Conservation (phyloP, 2,113 vertebrate species). For the Notiomystis cincta region DNA sequence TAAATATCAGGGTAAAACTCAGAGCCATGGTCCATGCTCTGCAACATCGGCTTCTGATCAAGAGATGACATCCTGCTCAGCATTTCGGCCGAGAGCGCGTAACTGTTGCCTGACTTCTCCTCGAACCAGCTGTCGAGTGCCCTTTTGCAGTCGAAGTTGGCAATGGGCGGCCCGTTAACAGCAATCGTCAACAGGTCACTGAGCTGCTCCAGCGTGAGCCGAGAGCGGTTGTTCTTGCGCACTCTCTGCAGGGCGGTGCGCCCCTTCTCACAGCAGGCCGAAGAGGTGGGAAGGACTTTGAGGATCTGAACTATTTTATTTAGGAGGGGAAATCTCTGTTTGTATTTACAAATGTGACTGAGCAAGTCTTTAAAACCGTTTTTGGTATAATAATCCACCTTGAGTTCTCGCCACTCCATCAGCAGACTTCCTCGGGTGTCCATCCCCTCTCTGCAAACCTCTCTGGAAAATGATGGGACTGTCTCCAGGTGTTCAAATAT, state of each 20-base stretch:
- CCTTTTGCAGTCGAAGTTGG: slow-evolving; percentile 89
- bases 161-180: slow-evolving; percentile 86
- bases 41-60: slow-evolving; percentile 84
- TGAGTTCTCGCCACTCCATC: slow-evolving; percentile 92
- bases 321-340: slow-evolving; percentile 88
- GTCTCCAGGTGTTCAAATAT: slow-evolving; percentile 87
- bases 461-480: slow-evolving; percentile 77
- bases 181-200: slow-evolving; percentile 88
- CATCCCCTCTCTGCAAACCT: slow-evolving; percentile 74
- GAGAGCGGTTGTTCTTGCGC: slow-evolving; percentile 85
- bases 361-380: slow-evolving; percentile 90
- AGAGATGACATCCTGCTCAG: slow-evolving; percentile 82
- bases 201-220: slow-evolving; percentile 89
- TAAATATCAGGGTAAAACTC: slow-evolving; percentile 88
- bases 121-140: slow-evolving; percentile 96
- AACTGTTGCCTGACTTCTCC: slow-evolving; percentile 91
- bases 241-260: slow-evolving; percentile 84
- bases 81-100: slow-evolving; percentile 82
- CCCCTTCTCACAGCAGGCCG: slow-evolving; percentile 88
- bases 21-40: slow-evolving; percentile 80
- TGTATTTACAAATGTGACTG: slow-evolving; percentile 87
- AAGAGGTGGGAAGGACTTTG: slow-evolving; percentile 88
- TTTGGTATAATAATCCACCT: slow-evolving; percentile 89
- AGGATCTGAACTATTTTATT: slow-evolving; percentile 87
- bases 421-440: slow-evolving; percentile 80